These are phyloP conservation scores for Ceratina australensis DNA, from an alignment of 1,140 invertebrate genomes.

Conservation along the genomic window DNA sequence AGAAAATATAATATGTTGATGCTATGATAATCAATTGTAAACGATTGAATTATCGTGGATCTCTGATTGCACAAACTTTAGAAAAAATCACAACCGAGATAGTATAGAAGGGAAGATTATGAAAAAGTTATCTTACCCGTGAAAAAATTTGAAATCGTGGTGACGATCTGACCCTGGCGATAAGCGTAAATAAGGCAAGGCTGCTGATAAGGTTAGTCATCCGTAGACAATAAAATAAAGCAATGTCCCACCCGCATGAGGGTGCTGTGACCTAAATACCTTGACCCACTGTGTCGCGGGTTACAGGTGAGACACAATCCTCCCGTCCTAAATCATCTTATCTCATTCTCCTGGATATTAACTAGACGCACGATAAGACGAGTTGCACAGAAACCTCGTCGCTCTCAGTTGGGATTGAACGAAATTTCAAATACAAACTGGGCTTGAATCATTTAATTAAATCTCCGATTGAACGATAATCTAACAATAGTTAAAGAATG, in stretches of 20 bases:
- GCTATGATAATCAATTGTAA: too few species aligned
- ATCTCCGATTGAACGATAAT: background rate
- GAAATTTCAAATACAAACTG: too few species aligned
- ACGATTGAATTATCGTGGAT: too few species aligned
- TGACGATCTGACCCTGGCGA: constrained; percentile 62
- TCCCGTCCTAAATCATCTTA: constrained; percentile 63
- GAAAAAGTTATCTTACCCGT: constrained; percentile 11
- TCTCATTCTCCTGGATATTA: constrained; percentile 58
- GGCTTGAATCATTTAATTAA: too few species aligned
- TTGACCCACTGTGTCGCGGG: constrained; percentile 75
- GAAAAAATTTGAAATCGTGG: constrained; percentile 35
- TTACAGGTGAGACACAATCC: constrained; percentile 69
- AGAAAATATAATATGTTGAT: too few species aligned
- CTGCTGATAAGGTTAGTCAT: constrained; percentile 67
- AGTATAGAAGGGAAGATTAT: background rate
- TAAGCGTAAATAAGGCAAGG: constrained; percentile 69
- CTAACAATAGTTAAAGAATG: background rate
- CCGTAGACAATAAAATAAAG: constrained; percentile 70
- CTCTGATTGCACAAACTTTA: too few species aligned
- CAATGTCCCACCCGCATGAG: constrained; percentile 76
- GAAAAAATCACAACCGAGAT: background rate
- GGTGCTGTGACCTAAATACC: constrained; percentile 77
- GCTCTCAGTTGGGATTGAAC: background rate
- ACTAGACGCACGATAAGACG: constrained; percentile 58
- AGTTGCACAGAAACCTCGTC: constrained; percentile 1